These are phyloP conservation scores for Hemicrepidius hirtus DNA, from an alignment of 2,888 invertebrate species.

Conservation along the genomic window DNA sequence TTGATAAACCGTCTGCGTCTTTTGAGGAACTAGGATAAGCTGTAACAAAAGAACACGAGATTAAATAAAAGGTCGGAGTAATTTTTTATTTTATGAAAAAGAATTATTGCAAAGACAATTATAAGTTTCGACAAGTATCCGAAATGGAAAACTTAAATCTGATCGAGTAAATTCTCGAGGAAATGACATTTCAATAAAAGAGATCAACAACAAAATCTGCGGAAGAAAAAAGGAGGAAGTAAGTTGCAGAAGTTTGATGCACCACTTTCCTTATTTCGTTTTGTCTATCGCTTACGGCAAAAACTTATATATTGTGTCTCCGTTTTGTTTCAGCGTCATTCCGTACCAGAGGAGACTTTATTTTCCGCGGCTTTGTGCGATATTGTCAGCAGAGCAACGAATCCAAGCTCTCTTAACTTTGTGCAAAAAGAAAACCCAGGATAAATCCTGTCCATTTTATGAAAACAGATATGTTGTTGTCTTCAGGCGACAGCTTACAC, in stretches of 20 bases:
- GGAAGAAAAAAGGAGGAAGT: conserved; percentile 25
- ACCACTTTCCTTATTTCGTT: conserved; percentile 35
- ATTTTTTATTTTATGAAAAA: no score
- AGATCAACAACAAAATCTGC: conserved; percentile 31
- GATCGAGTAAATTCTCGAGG: conserved; percentile 22
- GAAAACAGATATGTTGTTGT: conserved; percentile 48
- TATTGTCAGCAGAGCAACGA: conserved; percentile 49
- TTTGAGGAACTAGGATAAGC: conserved; percentile 70
- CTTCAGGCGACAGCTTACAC: conserved; percentile 31
- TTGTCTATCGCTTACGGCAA: conserved; percentile 37
- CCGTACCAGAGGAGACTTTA: conserved; percentile 41
- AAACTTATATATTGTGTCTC: conserved; percentile 48
- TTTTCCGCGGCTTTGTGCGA: conserved; percentile 48
- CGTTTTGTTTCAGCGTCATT: conserved; percentile 46
- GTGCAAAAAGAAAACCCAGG: conserved; percentile 40
- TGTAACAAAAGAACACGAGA: conserved; percentile 65
- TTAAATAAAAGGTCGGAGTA: no score
- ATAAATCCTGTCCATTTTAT: conserved; percentile 47
- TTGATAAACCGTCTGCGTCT: conserved; percentile 77
- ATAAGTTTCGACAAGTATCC: not conserved
- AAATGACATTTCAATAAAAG: conserved; percentile 39
- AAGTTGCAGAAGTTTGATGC: conserved; percentile 48
- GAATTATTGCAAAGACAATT: no score
- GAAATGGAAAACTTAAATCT: not conserved
- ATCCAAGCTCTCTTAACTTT: conserved; percentile 43